A percentile compares a stretch with the other conserved stretches of the same genome.
Conservation (phyloP, 64 coral and sea anemone genomes). For the Actinia tenebrosa region DNA sequence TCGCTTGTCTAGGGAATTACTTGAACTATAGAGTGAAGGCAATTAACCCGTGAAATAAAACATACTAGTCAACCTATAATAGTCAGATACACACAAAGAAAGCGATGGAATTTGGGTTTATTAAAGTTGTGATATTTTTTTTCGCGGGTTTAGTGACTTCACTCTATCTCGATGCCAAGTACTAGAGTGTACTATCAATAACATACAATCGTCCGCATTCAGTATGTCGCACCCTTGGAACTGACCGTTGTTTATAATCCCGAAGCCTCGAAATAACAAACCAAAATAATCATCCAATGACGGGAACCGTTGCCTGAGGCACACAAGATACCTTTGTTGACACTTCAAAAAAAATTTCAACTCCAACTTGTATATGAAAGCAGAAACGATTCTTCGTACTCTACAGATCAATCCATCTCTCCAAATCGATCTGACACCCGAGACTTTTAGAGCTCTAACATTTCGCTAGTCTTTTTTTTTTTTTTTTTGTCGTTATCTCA, state of each 20-base stretch:
- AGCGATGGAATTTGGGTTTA: too few relatives aligned
- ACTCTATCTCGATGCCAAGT: neutral
- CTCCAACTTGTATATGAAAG: neutral
- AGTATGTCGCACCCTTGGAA: neutral
- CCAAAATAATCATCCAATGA: neutral
- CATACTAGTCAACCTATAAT: too few relatives aligned
- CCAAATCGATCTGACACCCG: neutral
- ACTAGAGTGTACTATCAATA: neutral
- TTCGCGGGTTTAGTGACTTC: too few relatives aligned
- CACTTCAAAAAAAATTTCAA: neutral
- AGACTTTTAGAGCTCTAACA: neutral
- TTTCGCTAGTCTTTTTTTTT: neutral
- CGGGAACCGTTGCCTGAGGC: neutral
- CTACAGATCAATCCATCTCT: neutral
- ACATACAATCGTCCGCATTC: neutral
- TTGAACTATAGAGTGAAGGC: neutral
- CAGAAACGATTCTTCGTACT: neutral
- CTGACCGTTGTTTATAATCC: conserved; percentile 4
- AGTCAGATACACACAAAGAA: too few relatives aligned
- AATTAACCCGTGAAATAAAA: too few relatives aligned
- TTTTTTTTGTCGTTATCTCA: neutral
- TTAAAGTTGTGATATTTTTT: too few relatives aligned
- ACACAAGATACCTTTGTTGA: neutral
- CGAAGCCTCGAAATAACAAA: neutral
- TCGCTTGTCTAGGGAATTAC: neutral